Percentiles rank a stretch among this genome's conserved stretches.
Conservation (phyloP, 1,140 invertebrate species). For the Procambarus virginalis region DNA sequence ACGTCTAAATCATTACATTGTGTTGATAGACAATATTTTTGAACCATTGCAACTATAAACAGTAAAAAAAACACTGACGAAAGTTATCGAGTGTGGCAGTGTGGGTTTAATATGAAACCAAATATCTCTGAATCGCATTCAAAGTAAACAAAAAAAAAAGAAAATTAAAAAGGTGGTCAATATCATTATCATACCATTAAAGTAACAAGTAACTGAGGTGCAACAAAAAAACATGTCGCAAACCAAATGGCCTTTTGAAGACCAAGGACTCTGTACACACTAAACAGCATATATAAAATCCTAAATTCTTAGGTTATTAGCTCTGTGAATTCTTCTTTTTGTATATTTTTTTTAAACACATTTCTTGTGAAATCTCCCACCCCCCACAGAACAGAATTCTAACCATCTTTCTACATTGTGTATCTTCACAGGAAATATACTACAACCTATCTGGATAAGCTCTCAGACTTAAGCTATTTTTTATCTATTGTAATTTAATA, state of each 20-base stretch:
- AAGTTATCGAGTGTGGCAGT: neutral
- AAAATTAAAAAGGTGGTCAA: neutral
- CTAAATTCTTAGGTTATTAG: neutral
- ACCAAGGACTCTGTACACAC: neutral
- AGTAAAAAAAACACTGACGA: neutral
- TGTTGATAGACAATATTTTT: neutral
- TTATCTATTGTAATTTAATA: too few species aligned
- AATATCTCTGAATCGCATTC: slow-evolving; percentile 7
- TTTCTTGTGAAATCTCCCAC: too few species aligned
- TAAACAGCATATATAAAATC: neutral
- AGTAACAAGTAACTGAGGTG: too few species aligned
- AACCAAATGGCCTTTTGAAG: neutral
- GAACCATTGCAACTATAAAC: slow-evolving; percentile 2
- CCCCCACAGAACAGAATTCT: too few species aligned
- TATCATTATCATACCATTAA: neutral
- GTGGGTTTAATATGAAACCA: neutral
- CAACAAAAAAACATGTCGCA: neutral
- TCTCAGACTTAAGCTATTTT: too few species aligned
- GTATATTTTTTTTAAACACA: too few species aligned
- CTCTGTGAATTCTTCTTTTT: too few species aligned
- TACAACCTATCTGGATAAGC: too few species aligned
- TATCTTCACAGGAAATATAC: too few species aligned
- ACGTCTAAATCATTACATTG: neutral
- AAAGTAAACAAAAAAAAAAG: neutral
- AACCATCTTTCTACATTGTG: too few species aligned